Evolutionary conservation across 2,113 vertebrate genomes (phyloP).

Genomic region (Pachyramphus minor): DNA sequence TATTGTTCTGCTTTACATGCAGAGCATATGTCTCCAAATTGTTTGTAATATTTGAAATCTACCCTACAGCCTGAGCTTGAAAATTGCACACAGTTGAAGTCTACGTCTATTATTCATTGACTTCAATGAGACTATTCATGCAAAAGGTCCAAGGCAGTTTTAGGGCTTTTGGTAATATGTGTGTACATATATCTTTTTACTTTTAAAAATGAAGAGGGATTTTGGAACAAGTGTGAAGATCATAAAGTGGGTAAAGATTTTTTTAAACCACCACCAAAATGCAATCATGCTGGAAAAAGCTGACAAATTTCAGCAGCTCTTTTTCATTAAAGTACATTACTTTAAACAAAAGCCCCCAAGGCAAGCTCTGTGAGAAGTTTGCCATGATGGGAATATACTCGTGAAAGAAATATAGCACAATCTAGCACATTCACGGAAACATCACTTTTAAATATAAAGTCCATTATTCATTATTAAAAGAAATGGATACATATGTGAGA

Average conservation of each 20-base stretch:
- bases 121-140: conserved; percentile 16
- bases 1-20: neutral
- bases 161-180: neutral
- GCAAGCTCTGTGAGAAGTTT: conserved; percentile 59
- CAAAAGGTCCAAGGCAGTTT: neutral
- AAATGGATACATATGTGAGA: conserved; percentile 50
- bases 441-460: conserved; percentile 62
- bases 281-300: conserved; percentile 31
- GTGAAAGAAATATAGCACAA: conserved; percentile 64
- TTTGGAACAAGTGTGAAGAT: conserved; percentile 32
- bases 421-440: conserved; percentile 62
- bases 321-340: conserved; percentile 67
- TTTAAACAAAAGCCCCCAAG: conserved; percentile 63
- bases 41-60: neutral
- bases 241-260: conserved; percentile 36
- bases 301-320: conserved; percentile 67
- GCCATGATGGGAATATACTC: conserved; percentile 53
- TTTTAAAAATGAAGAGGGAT: conserved; percentile 44
- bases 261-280: conserved; percentile 39
- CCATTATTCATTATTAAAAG: conserved; percentile 69
- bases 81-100: neutral
- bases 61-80: neutral
- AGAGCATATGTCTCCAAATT: neutral
- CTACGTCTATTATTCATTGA: neutral
- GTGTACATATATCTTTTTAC: neutral